A percentile compares a stretch with the other conserved stretches of the same genome.
phyloP scores from a whole-genome alignment of 2,888 invertebrate species.

The Gari tellinella region DNA sequence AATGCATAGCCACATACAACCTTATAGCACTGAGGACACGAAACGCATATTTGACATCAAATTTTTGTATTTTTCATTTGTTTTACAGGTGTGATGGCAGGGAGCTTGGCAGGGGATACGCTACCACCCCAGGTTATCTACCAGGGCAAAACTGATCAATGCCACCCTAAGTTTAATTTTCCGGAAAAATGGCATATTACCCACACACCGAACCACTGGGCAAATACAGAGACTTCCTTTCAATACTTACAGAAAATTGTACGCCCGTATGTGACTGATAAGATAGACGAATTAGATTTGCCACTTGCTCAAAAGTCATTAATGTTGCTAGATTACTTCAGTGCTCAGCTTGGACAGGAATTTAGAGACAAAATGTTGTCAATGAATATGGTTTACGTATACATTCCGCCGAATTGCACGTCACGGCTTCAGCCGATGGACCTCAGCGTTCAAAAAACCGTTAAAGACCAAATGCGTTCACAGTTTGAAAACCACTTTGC shows the following conservation, averaged over 20 bases:
- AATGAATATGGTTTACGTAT: slow-evolving; percentile 15
- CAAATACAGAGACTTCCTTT: slow-evolving; percentile 7
- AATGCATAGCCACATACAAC: too few relatives aligned
- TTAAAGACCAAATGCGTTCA: slow-evolving; percentile 9
- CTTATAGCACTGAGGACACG: too few relatives aligned
- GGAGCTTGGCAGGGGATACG: too few relatives aligned
- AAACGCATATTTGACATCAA: too few relatives aligned
- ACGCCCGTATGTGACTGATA: slow-evolving; percentile 1
- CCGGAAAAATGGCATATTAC: slow-evolving; percentile 26
- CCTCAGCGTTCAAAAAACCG: slow-evolving; percentile 17
- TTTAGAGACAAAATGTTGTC: not conserved
- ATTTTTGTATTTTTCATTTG: too few relatives aligned
- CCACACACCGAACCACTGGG: slow-evolving; percentile 16
- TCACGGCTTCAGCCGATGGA: slow-evolving; percentile 27
- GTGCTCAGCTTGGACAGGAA: not conserved
- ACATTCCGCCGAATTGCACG: slow-evolving; percentile 18
- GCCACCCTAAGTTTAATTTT: slow-evolving; percentile 12
- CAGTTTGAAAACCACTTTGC: slow-evolving; percentile 19
- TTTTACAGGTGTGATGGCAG: too few relatives aligned
- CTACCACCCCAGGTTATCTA: too few relatives aligned
- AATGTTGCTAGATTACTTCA: not conserved
- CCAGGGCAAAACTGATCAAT: not conserved
- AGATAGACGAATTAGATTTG: slow-evolving; percentile 2
- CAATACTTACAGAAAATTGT: slow-evolving; percentile 14
- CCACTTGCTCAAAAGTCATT: not conserved